Conservation (phyloP, 2,888 invertebrate genomes). For the Parapristionchus giblindavisi region DNA sequence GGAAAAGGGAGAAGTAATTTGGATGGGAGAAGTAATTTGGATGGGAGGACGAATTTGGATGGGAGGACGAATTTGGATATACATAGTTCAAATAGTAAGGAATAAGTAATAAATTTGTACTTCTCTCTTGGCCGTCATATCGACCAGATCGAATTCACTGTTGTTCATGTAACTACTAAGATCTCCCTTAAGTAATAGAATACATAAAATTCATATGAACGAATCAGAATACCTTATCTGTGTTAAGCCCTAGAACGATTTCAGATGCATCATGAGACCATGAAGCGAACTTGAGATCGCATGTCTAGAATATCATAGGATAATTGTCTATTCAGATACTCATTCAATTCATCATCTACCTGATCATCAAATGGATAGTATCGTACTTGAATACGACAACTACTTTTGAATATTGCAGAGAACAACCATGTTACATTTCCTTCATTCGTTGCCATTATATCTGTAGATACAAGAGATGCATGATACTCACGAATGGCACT, state of each 20-base stretch:
- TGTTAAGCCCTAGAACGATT: slow-evolving; percentile 79
- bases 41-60: no score
- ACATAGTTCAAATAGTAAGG: no score
- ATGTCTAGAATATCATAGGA: slow-evolving; percentile 69
- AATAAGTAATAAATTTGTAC: no score
- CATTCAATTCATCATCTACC: slow-evolving; percentile 43
- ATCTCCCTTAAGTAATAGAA: slow-evolving; percentile 75
- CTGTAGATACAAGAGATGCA: slow-evolving; percentile 73
- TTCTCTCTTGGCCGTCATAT: slow-evolving; percentile 70
- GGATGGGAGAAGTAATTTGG: no score
- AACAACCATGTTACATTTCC: slow-evolving; percentile 76
- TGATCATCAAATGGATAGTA: slow-evolving; percentile 75
- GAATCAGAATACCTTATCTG: slow-evolving; percentile 72
- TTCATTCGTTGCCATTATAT: slow-evolving; percentile 73
- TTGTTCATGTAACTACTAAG: slow-evolving; percentile 89
- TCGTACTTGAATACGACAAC: slow-evolving; percentile 74
- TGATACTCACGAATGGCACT: slow-evolving; percentile 71
- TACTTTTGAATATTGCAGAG: slow-evolving; percentile 74
- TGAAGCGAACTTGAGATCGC: slow-evolving; percentile 74
- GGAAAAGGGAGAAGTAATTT: no score
- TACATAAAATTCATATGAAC: not conserved
- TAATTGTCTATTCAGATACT: not conserved
- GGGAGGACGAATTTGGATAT: no score
- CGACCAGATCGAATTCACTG: slow-evolving; percentile 83
- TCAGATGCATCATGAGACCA: slow-evolving; percentile 74